Evolutionary conservation across 2,113 vertebrate species (phyloP).

Genomic region (Peromyscus californicus): DNA sequence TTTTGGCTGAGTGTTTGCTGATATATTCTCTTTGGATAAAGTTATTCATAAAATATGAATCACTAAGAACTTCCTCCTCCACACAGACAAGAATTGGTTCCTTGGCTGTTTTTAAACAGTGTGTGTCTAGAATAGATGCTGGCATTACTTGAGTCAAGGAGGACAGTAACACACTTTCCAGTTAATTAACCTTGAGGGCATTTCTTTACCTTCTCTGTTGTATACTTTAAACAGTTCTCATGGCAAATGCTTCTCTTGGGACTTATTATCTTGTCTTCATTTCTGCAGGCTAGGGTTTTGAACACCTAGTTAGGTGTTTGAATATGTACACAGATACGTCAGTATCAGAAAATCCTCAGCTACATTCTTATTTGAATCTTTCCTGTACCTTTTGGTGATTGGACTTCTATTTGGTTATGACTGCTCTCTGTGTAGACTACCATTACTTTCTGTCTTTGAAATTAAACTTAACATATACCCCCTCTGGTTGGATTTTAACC

Average conservation of each 20-base stretch:
- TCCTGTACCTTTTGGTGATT: background rate
- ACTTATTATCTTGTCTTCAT: slow-evolving; percentile 81
- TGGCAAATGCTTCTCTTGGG: slow-evolving; percentile 79
- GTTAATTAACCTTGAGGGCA: slow-evolving; percentile 85
- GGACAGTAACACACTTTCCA: slow-evolving; percentile 70
- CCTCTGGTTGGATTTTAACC: slow-evolving; percentile 63
- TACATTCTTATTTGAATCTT: background rate
- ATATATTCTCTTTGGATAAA: slow-evolving; percentile 27
- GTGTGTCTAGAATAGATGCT: background rate
- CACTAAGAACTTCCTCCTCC: background rate
- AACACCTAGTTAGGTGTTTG: slow-evolving; percentile 70
- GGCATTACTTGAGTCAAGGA: slow-evolving; percentile 53
- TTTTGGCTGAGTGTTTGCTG: background rate
- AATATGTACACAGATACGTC: background rate
- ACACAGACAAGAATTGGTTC: background rate
- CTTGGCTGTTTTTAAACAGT: background rate
- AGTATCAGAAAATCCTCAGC: slow-evolving; percentile 2
- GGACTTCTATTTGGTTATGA: slow-evolving; percentile 24
- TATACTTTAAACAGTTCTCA: slow-evolving; percentile 72
- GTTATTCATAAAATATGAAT: slow-evolving; percentile 51
- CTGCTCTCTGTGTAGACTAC: slow-evolving; percentile 31
- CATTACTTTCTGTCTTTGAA: slow-evolving; percentile 59
- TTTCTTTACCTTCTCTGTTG: slow-evolving; percentile 68
- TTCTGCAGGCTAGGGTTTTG: slow-evolving; percentile 67
- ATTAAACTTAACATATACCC: slow-evolving; percentile 33